Base-by-base conservation (phyloP, 2,797 vertebrate species). In the Parauchenoglanis ngamensis region DNA sequence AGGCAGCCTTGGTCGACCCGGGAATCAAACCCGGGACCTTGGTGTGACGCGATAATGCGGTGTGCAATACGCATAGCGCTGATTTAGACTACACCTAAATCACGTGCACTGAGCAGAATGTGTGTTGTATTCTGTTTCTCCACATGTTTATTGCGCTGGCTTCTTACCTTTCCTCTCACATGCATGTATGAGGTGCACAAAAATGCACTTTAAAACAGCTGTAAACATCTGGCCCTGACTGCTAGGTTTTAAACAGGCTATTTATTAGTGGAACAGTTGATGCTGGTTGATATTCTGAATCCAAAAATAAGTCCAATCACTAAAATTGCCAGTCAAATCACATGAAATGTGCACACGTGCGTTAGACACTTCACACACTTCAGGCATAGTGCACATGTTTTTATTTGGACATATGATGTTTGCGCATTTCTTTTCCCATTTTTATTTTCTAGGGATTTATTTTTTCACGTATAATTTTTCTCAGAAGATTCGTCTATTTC, bases 201-300 rank as follows among this genome's bases (percentile, higher is more conserved):
- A 28, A 72, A 4, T 21, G 35, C 1, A 44, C 35, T 44, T 72
- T 44, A 4, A 75, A 15, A 49, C 72, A 49, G 23, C 10, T 75
- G 72, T 75, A 49, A 75, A 75, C 72, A 75, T 75, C 72, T 75
- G 72, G 72, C 4, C 44, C 12, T 49, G 72, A 75, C 44, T 12
- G 70, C 23, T 46, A 5, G 19, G 0, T 44, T 72, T 11, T 72
- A 23, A 19, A 23, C 8, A 8, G 17, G 65, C 49, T 15, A 31
- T 12, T 35, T 40, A 40, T 70, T 70, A 17, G 35, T 23, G 35
- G 8, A 23, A 21, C 68, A 11, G 63, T 28, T 67, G 63, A 65
- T 28, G 63, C 7, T 63, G 61, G 7, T 63, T 8, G 10, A 63
- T 63, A 63, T n/a, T n/a, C 63, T 35, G 28, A 31, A 35, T 17